Conservation (phyloP, 1,140 invertebrate species). For the Pectinophora gossypiella region DNA sequence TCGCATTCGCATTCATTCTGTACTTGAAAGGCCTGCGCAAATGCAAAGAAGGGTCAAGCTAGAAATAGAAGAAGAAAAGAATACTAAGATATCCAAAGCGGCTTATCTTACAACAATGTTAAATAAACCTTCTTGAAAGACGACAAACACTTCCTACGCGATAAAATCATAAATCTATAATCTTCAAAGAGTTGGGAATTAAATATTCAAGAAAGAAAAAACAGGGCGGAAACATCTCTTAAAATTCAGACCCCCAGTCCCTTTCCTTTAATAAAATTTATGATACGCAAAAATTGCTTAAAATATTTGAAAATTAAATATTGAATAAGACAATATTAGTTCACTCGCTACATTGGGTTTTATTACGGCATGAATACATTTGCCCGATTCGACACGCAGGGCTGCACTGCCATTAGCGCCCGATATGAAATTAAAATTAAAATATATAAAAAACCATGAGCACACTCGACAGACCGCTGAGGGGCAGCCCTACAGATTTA, state of each 20-base stretch:
- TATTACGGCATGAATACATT: conserved; percentile 71
- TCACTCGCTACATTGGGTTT: conserved; percentile 73
- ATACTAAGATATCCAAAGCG: too few species aligned
- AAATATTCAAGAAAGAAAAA: too few species aligned
- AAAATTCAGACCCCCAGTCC: neutral
- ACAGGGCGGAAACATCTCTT: neutral
- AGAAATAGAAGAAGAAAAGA: too few species aligned
- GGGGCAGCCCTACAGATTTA: conserved; percentile 67
- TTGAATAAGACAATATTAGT: conserved; percentile 74
- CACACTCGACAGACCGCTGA: conserved; percentile 67
- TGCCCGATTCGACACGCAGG: conserved; percentile 66
- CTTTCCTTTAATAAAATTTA: conserved; percentile 50
- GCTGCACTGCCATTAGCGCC: conserved; percentile 68
- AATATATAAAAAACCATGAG: conserved; percentile 71
- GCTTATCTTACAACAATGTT: too few species aligned
- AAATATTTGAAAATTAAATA: conserved; percentile 69
- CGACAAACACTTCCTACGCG: too few species aligned
- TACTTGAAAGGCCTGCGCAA: too few species aligned
- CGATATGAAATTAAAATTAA: conserved; percentile 75
- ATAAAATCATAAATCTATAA: too few species aligned
- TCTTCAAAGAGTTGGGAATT: too few species aligned
- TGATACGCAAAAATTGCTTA: conserved; percentile 59
- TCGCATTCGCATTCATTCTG: too few species aligned
- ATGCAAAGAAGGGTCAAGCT: too few species aligned
- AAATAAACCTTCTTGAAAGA: too few species aligned